These are phyloP conservation scores for Holothuria glaberrima DNA, from an alignment of 35 echinoderm and acorn worm species.

Conservation along the genomic window DNA sequence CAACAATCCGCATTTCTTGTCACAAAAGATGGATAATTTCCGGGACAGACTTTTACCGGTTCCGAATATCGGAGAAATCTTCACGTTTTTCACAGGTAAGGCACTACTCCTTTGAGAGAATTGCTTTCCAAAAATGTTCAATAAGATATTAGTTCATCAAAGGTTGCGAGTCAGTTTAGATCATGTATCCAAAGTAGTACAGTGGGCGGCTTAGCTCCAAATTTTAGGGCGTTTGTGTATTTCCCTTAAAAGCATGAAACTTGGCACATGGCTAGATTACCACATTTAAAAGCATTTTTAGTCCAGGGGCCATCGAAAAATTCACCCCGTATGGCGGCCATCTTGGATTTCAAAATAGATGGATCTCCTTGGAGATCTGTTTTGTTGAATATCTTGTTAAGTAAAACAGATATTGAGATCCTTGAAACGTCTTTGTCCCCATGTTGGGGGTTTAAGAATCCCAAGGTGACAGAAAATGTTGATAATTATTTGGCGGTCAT, in stretches of 20 bases:
- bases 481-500: constrained; percentile 35
- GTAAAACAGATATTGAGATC: constrained; percentile 41
- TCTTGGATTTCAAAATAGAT: constrained; percentile 59
- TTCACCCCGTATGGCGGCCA: constrained; percentile 56
- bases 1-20: too few relatives aligned
- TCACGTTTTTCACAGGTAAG: too few relatives aligned
- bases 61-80: too few relatives aligned
- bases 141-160: too few relatives aligned
- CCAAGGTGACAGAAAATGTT: constrained; percentile 18
- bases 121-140: too few relatives aligned
- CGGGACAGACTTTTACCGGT: too few relatives aligned
- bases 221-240: neutral
- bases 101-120: too few relatives aligned
- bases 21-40: too few relatives aligned
- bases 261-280: constrained; percentile 36
- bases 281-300: constrained; percentile 30
- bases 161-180: too few relatives aligned
- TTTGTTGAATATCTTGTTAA: constrained; percentile 48
- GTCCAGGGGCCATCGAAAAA: constrained; percentile 54
- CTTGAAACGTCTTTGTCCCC: constrained; percentile 13
- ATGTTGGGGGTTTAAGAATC: constrained; percentile 23
- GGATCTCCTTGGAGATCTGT: constrained; percentile 29
- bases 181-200: too few relatives aligned
- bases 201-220: constrained; percentile 55
- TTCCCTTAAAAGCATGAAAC: constrained; percentile 36